Base-by-base conservation (phyloP, 1,140 invertebrate species). In the Drosophila saltans region DNA sequence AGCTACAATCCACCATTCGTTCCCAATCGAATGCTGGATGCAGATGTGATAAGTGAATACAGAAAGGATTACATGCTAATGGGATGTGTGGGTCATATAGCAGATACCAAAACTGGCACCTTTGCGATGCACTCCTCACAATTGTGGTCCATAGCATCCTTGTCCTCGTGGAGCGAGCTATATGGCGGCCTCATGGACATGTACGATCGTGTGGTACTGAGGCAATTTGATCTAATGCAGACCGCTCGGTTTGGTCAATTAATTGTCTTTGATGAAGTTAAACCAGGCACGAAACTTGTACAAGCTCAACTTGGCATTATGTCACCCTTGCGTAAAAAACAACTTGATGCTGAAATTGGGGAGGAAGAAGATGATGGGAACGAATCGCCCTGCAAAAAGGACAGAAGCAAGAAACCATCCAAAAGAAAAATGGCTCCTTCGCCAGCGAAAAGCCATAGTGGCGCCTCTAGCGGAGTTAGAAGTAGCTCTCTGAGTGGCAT, bases 101-200 rank as follows among this genome's bases (percentile, higher is more conserved):
- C 43, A 4, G 28, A 52, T 0, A 69, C 48, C 0, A 80, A 83
- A 33, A 0, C 0, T 30, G 83, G 84, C 9, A 16, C 26, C 10
- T 88, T 89, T 45, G 68, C 73, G 10, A n/a, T 33, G 21, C 83
- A 88, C 55, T 88, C 83, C 39, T 67, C 48, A 8, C 73, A 75
- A n/a, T 55, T 88, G 41, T 88, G 83, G 83, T 63, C 69, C 59
- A n/a, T 80, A 3, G 33, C 69, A 0, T n/a, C 80, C 1, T 24
- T 86, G 10, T 60, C 73, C 1, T 69, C 68, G 1, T 88, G 84
- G 84, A 9, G 36, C 5, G 48, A 75, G 16, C 28, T 83, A 26
- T 78, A 83, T 11, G 24, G 60, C 3, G 68, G 80, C 4, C 24
- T 88, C 6, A 40, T 80, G 24, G 65, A 68, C 26, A 80, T 80